Evolutionary conservation across 1,140 invertebrate species (phyloP), one percentile per base, ranked within the genome.

Genomic region (Cecropterus lyciades): DNA sequence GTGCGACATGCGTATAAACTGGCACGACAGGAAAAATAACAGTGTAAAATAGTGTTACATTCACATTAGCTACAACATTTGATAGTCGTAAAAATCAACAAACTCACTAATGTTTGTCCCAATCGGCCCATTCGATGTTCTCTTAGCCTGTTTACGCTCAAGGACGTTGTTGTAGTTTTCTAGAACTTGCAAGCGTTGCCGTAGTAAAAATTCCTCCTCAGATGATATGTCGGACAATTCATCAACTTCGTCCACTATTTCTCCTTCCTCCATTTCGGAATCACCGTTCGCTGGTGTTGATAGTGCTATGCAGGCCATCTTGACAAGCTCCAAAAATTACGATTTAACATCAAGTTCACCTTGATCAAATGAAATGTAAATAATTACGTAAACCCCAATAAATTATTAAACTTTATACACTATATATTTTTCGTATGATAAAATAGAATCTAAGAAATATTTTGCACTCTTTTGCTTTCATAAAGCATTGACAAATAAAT

Each of bases 121-220:
- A 55, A 68, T 64, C 13, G 82, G n/a, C 5, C 1, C 40, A 14
- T 43, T 43, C n/a, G 40, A 79, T 9, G 75, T 74, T 13, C 66
- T 75, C 65, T 90, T 91, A 0, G 86, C 86, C 71, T 91, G 82
- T 60, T 86, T 90, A 30, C 87, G 76, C 59, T 89, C 89, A 73
- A 91, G 80, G 66, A 84, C 87, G 79, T 88, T 85, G 56, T 91
- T 91, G 48, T 90, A 91, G 65, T 80, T 89, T 64, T 90, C 87
- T 30, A 91, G 70, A 59, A 91, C 82, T 70, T 88, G 73, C n/a
- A 90, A 70, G 42, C 86, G 78, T 65, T 92, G 80, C 37, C 87
- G 77, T 37, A 91, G 67, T 11, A 89, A 75, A 65, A 83, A 90
- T 53, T 90, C 87, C 67, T 91, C 89, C 48, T 91, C 89, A 3